These are phyloP conservation scores for Conus betulinus DNA, from an alignment of 1,140 invertebrate species.

Conservation along the genomic window DNA sequence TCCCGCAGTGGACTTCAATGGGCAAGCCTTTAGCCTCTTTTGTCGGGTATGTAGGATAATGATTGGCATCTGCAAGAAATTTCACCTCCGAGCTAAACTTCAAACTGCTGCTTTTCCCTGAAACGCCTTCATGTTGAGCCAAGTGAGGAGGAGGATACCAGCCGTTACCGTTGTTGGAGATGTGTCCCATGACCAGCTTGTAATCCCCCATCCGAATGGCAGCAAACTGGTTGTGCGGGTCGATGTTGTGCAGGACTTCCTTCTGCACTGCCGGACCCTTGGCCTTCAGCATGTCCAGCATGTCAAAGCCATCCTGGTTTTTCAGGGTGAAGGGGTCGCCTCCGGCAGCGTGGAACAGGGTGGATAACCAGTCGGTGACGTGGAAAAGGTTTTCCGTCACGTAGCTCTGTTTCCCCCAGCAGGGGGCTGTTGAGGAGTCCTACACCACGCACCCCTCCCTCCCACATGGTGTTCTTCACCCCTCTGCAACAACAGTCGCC, in stretches of 20 bases:
- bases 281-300: slow-evolving; percentile 84
- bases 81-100: too few relatives aligned
- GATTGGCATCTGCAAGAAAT: too few relatives aligned
- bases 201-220: slow-evolving; percentile 85
- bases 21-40: too few relatives aligned
- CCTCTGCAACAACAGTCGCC: slow-evolving; percentile 70
- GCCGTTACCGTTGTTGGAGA: slow-evolving; percentile 58
- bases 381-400: slow-evolving; percentile 85
- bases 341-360: slow-evolving; percentile 79
- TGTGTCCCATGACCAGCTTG: slow-evolving; percentile 89
- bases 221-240: slow-evolving; percentile 84
- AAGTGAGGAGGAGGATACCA: slow-evolving; percentile 61
- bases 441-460: slow-evolving; percentile 89
- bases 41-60: too few relatives aligned
- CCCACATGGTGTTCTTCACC: slow-evolving; percentile 88
- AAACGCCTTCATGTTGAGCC: too few relatives aligned
- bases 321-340: slow-evolving; percentile 72
- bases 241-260: slow-evolving; percentile 90
- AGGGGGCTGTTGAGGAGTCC: slow-evolving; percentile 89
- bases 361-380: slow-evolving; percentile 92
- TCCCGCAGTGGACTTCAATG: too few relatives aligned
- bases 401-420: slow-evolving; percentile 76
- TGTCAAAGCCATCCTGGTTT: slow-evolving; percentile 85
- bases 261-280: slow-evolving; percentile 80
- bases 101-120: too few relatives aligned